phyloP scores from a whole-genome alignment of 2,888 invertebrate species.

The Tachina fera region DNA sequence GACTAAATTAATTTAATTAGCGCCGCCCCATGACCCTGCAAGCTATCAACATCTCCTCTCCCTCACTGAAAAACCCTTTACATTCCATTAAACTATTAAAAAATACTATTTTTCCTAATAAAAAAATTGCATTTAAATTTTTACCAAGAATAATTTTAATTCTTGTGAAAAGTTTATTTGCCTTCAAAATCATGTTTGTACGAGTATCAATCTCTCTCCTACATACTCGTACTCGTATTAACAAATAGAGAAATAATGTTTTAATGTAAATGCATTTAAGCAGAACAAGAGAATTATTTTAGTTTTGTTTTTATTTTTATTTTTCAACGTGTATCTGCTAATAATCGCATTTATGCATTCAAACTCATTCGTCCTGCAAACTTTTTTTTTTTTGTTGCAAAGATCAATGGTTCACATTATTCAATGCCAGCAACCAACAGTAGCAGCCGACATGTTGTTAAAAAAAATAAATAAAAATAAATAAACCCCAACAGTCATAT shows the following conservation, averaged over 20 bases:
- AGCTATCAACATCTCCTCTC: too few relatives aligned
- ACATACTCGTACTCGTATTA: not conserved
- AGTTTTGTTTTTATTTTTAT: slow-evolving; percentile 7
- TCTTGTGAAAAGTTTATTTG: not conserved
- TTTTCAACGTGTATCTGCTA: slow-evolving; percentile 40
- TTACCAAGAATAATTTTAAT: not conserved
- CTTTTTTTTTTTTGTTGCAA: not conserved
- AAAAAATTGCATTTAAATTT: not conserved
- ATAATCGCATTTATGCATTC: slow-evolving; percentile 48
- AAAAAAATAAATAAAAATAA: slow-evolving; percentile 22
- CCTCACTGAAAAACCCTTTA: too few relatives aligned
- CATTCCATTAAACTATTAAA: not conserved
- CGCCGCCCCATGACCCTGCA: too few relatives aligned
- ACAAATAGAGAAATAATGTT: too few relatives aligned
- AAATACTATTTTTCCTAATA: not conserved
- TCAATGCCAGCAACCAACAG: slow-evolving; percentile 59
- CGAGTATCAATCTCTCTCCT: slow-evolving; percentile 19
- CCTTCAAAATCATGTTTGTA: slow-evolving; percentile 5
- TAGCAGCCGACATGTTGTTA: slow-evolving; percentile 39
- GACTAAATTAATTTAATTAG: too few relatives aligned
- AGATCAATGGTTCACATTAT: slow-evolving; percentile 47
- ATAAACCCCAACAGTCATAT: slow-evolving; percentile 39
- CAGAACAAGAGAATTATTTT: not conserved
- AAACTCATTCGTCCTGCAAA: slow-evolving; percentile 38
- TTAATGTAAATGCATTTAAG: slow-evolving; percentile 4